Evolutionary conservation across 2,797 vertebrate genomes (phyloP), one percentile per base, ranked within the genome.

Genomic region (Champsocephalus gunnari): DNA sequence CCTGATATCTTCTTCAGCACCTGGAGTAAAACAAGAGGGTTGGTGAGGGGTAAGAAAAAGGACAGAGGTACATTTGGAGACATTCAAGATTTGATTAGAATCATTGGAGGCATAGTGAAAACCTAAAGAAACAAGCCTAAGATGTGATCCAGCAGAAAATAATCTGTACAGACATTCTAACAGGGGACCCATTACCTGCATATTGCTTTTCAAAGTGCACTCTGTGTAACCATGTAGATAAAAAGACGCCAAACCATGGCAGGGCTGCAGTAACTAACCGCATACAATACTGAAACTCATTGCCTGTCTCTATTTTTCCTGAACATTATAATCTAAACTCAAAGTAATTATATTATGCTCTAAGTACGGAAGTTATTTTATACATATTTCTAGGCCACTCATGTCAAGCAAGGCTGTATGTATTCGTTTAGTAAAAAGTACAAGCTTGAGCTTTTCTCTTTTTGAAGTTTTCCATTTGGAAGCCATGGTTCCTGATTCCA

Each of bases 1-100:
- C 96, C 93, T 34, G 97, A 96, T 87, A 99, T 98, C 90, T 99
- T 99, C 95, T 95, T 99, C 86, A 99, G 93, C 74, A 98, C 96
- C 98, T 99, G 85, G 34, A 82, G 83, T 61, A 70, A 75, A 81
- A 81, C 44, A 79, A 56, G 14, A 21, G 54, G 43, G 34, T 69
- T 3, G 4, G 41, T 65, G 24, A 76, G 24, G 69, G 54, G 57
- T 73, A 53, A 79, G 17, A 67, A 28, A 41, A 28, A 64, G 48
- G 54, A 80, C 44, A 67, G 12, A 68, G 50, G 54, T 41, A 73
- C n/a, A 61, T 75, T 60, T 73, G 41, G 55, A 85, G 56, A 54
- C 54, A 79, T 78, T 84, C 64, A 66, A 83, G 55, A 74, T 86
- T 87, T 72, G 59, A 90, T 76, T 62, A 66, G 56, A 76, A 68